Conservation (phyloP, 2,113 vertebrate species). For the Ondatra zibethicus region DNA sequence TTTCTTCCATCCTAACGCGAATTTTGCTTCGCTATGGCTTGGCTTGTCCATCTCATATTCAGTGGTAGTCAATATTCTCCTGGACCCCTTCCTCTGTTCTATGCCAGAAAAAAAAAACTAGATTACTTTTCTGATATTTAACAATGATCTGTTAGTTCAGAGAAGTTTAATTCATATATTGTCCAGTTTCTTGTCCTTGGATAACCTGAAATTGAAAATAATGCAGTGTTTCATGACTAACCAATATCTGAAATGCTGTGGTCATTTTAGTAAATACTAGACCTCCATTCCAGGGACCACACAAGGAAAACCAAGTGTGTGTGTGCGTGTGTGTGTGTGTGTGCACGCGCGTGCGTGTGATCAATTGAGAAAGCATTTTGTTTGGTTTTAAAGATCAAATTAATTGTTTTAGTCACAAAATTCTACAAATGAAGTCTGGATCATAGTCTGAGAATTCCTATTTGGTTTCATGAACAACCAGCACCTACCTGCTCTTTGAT, state of each 20-base stretch:
- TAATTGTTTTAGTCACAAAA: conserved; percentile 1
- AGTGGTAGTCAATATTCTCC: neutral
- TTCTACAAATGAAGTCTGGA: neutral
- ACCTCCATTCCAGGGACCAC: conserved; percentile 72
- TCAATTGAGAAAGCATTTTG: conserved; percentile 56
- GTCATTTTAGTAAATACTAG: conserved; percentile 72
- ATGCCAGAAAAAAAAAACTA: neutral
- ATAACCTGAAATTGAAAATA: conserved; percentile 46
- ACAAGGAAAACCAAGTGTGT: conserved; percentile 58
- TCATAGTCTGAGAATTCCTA: neutral
- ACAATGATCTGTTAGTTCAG: neutral
- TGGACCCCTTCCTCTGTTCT: neutral
- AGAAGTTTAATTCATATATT: conserved; percentile 15
- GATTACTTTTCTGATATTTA: conserved; percentile 12
- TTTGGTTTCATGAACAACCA: conserved; percentile 65
- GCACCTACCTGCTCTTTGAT: conserved; percentile 14
- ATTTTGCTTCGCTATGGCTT: fast-evolving
- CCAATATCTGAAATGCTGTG: conserved; percentile 55
- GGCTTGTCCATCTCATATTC: neutral
- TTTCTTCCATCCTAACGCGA: neutral
- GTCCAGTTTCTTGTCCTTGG: conserved; percentile 49
- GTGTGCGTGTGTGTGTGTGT: neutral
- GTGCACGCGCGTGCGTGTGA: neutral
- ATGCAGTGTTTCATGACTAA: conserved; percentile 64
- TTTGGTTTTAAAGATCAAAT: conserved; percentile 40